These are phyloP conservation scores for Steinernema carpocapsae DNA, from an alignment of 2,888 invertebrate species.

Conservation along the genomic window DNA sequence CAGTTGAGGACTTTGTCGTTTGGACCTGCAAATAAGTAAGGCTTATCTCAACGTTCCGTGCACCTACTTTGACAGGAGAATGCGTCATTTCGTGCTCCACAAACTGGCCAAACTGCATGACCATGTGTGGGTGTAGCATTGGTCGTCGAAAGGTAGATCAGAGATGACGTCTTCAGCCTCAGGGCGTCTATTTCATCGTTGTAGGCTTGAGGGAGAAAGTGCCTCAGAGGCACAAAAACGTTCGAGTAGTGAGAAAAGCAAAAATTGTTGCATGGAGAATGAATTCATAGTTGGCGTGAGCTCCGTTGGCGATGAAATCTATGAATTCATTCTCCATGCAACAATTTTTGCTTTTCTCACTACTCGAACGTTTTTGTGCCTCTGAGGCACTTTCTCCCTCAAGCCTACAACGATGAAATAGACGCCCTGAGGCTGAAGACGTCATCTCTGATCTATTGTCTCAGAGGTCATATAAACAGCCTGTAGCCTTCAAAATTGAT, in stretches of 20 bases:
- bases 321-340: too few relatives aligned
- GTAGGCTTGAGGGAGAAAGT: conserved; percentile 76
- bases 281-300: too few relatives aligned
- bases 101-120: conserved; percentile 94
- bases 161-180: conserved; percentile 47
- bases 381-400: conserved; percentile 69
- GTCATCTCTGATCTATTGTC: conserved; percentile 62
- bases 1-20: conserved; percentile 68
- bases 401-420: conserved; percentile 81
- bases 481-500: too few relatives aligned
- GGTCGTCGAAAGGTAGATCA: conserved; percentile 61
- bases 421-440: not conserved
- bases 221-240: conserved; percentile 63
- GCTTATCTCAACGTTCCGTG: not conserved
- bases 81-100: conserved; percentile 65
- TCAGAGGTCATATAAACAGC: too few relatives aligned
- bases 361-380: conserved; percentile 67
- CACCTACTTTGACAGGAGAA: conserved; percentile 57
- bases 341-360: conserved; percentile 74
- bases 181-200: conserved; percentile 75
- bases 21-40: conserved; percentile 51
- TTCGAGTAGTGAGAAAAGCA: conserved; percentile 65
- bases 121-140: conserved; percentile 69
- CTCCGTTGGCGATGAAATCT: too few relatives aligned
- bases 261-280: conserved; percentile 86